A percentile compares a stretch with the other conserved stretches of the same genome.
These are phyloP conservation scores for Phragmatobia fuliginosa DNA, from an alignment of 2,888 invertebrate genomes.

Conservation along the genomic window DNA sequence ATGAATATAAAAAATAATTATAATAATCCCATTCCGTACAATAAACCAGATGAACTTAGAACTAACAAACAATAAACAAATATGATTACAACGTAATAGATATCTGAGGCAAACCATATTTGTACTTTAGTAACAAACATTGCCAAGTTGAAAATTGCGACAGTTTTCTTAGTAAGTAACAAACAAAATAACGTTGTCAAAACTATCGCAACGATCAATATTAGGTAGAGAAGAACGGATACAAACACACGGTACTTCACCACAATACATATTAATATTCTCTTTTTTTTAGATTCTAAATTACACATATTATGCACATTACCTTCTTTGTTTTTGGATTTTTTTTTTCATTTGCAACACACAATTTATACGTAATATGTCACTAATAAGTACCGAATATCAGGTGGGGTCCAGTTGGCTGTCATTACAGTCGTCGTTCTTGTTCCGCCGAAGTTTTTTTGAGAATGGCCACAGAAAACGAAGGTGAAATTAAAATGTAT, in stretches of 20 bases:
- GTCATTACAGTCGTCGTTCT: constrained; percentile 25
- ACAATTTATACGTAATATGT: constrained; percentile 50
- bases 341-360: constrained; percentile 59
- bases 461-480: constrained; percentile 13
- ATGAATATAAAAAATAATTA: constrained; percentile 40
- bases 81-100: constrained; percentile 54
- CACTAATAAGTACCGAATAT: constrained; percentile 67
- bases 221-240: constrained; percentile 47
- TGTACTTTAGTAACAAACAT: constrained; percentile 42
- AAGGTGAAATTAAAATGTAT: constrained; percentile 9
- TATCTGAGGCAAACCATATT: constrained; percentile 50
- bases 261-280: constrained; percentile 39
- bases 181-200: constrained; percentile 37
- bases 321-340: constrained; percentile 54
- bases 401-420: constrained; percentile 41
- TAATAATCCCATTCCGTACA: constrained; percentile 51
- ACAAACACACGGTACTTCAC: constrained; percentile 54
- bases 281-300: constrained; percentile 54
- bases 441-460: constrained; percentile 12
- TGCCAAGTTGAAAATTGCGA: constrained; percentile 15
- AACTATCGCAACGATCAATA: constrained; percentile 51
- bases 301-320: constrained; percentile 72
- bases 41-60: constrained; percentile 48
- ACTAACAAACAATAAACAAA: constrained; percentile 58
- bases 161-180: constrained; percentile 6